Evolutionary conservation across 2,113 vertebrate genomes (phyloP).

Genomic region (Hemibagrus wyckioides): DNA sequence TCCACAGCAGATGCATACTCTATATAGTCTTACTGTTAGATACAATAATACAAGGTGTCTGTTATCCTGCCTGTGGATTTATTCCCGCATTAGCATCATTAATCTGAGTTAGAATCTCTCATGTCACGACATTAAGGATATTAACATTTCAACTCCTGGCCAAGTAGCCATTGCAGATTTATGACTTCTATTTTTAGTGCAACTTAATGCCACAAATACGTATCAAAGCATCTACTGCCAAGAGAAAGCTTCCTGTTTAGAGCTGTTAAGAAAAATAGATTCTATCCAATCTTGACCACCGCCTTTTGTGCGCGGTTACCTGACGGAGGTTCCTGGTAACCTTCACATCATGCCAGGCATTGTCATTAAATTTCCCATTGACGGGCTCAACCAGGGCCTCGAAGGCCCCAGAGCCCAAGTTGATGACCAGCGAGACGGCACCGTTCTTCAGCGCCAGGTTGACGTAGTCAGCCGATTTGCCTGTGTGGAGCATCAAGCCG

Average conservation of each 20-base stretch:
- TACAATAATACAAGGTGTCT: slow-evolving; percentile 6
- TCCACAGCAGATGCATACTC: not conserved
- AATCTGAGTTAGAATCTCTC: slow-evolving; percentile 13
- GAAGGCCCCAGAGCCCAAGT: slow-evolving; percentile 99
- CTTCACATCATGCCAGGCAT: slow-evolving; percentile 99
- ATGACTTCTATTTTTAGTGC: slow-evolving; percentile 20
- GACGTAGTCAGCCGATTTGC: slow-evolving; percentile 99
- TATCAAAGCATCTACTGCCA: slow-evolving; percentile 6
- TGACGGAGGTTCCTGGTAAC: slow-evolving; percentile 99
- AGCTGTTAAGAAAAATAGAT: slow-evolving; percentile 13
- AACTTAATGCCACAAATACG: slow-evolving; percentile 27
- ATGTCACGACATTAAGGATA: not conserved
- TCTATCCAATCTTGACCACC: slow-evolving; percentile 48
- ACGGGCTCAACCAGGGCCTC: slow-evolving; percentile 99
- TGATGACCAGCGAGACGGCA: slow-evolving; percentile 99
- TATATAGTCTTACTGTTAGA: not conserved
- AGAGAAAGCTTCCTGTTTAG: not conserved
- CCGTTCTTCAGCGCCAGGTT: slow-evolving; percentile 99
- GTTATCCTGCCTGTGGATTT: not conserved
- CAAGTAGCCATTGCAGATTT: slow-evolving; percentile 8
- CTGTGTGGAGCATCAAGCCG: slow-evolving; percentile 99
- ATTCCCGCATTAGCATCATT: slow-evolving; percentile 4
- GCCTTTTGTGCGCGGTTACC: slow-evolving; percentile 85
- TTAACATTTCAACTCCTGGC: slow-evolving; percentile 13
- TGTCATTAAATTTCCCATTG: slow-evolving; percentile 99